Conservation (phyloP, 2,113 vertebrate species). For the Salvelinus namaycush region DNA sequence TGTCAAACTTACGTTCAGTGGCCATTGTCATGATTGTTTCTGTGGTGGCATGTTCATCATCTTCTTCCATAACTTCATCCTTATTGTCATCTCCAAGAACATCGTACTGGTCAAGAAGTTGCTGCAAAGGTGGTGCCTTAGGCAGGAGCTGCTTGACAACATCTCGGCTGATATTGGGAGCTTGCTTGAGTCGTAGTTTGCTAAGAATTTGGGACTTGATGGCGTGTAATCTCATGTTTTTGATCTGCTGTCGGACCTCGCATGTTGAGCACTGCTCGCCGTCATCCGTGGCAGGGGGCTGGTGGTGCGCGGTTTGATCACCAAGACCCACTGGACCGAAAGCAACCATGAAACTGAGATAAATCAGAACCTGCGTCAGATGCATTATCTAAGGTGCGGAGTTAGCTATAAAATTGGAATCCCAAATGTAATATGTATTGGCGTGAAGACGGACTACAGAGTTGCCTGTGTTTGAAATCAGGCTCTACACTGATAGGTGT, state of each 20-base stretch:
- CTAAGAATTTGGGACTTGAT: conserved; percentile 98
- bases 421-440: conserved; percentile 39
- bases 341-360: conserved; percentile 82
- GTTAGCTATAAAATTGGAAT: conserved; percentile 24
- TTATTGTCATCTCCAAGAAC: conserved; percentile 92
- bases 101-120: conserved; percentile 98
- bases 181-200: conserved; percentile 95
- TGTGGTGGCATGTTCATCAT: conserved; percentile 92
- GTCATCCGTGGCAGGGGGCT: conserved; percentile 78
- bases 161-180: conserved; percentile 97
- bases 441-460: conserved; percentile 21
- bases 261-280: conserved; percentile 89
- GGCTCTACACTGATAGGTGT: conserved; percentile 85
- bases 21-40: conserved; percentile 96
- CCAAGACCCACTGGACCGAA: conserved; percentile 82
- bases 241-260: conserved; percentile 92
- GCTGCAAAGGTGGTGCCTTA: conserved; percentile 93
- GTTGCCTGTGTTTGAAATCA: conserved; percentile 69
- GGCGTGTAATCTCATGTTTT: conserved; percentile 91
- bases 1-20: conserved; percentile 84
- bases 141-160: conserved; percentile 92
- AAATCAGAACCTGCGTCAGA: conserved; percentile 75
- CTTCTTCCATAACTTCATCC: conserved; percentile 86
- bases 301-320: conserved; percentile 74
- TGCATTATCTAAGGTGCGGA: conserved; percentile 77